These are phyloP conservation scores for Thrips palmi DNA, from an alignment of 1,140 invertebrate species.

Conservation along the genomic window DNA sequence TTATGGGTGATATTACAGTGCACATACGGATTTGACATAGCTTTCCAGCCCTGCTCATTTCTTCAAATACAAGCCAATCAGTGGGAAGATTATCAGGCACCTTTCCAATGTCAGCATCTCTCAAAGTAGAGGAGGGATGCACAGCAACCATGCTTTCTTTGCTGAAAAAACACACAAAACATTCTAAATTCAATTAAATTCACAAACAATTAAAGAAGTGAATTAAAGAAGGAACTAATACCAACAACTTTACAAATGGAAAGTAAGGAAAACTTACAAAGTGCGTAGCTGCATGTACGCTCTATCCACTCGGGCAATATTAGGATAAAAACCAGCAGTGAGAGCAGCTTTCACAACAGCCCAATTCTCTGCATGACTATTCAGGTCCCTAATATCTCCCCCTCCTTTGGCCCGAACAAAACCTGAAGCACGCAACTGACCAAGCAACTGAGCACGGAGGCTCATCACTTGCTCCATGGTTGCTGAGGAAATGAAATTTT, in stretches of 20 bases:
- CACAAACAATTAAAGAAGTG: conserved; percentile 10
- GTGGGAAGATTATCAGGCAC: conserved; percentile 36
- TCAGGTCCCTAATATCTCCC: conserved; percentile 54
- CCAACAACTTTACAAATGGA: neutral
- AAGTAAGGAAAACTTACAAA: conserved; percentile 27
- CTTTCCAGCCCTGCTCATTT: conserved; percentile 46
- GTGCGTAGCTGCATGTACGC: conserved; percentile 34
- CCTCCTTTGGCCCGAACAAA: conserved; percentile 49
- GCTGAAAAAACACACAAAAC: conserved; percentile 22
- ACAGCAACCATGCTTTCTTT: conserved; percentile 55
- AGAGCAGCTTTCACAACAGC: conserved; percentile 79
- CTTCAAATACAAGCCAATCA: conserved; percentile 74
- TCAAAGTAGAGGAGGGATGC: conserved; percentile 53
- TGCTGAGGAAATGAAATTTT: conserved; percentile 59
- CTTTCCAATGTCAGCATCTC: conserved; percentile 25
- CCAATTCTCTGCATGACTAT: conserved; percentile 79
- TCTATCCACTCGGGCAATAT: conserved; percentile 51
- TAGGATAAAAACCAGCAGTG: conserved; percentile 72
- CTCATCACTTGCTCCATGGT: conserved; percentile 75
- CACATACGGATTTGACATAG: conserved; percentile 50
- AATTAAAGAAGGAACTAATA: conserved; percentile 3
- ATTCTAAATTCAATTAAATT: conserved; percentile 6
- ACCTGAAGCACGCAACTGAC: conserved; percentile 65
- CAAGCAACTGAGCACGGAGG: conserved; percentile 58
- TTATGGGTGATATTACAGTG: conserved; percentile 58